phyloP scores from a whole-genome alignment of 2,797 vertebrate genomes.

The Chloroceryle amazona region DNA sequence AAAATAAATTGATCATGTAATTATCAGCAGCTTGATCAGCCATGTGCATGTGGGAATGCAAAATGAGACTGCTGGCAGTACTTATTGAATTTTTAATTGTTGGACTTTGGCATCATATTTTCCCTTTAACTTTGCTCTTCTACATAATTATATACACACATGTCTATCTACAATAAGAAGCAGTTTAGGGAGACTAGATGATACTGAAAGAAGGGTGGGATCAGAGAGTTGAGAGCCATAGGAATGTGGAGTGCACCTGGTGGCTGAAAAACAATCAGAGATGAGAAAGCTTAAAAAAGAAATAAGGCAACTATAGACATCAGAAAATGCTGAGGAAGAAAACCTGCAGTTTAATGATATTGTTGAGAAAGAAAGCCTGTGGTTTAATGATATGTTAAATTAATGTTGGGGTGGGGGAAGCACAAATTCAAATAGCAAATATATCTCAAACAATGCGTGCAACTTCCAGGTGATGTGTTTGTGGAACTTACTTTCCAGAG shows the following conservation, averaged over 20 bases:
- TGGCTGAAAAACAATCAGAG: not conserved
- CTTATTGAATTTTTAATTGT: not conserved
- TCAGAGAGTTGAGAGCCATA: not conserved
- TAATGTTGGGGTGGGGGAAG: not conserved
- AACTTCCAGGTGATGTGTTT: not conserved
- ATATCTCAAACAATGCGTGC: not conserved
- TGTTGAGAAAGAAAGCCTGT: not conserved
- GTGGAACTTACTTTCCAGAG: not conserved
- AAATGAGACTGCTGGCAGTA: not conserved
- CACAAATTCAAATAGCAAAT: not conserved
- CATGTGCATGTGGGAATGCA: not conserved
- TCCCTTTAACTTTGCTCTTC: not conserved
- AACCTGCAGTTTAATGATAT: not conserved
- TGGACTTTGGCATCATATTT: not conserved
- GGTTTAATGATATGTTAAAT: not conserved
- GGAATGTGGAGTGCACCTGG: not conserved
- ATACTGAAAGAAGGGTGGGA: not conserved
- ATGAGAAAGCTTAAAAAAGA: not conserved
- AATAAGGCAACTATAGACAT: not conserved
- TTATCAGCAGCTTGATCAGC: slow-evolving; percentile 23
- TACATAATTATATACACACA: not conserved
- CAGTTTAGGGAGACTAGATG: not conserved
- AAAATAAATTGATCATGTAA: not conserved
- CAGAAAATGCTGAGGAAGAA: not conserved
- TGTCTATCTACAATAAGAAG: not conserved